These are phyloP conservation scores for Leptinotarsa texana DNA, from an alignment of 1,140 invertebrate genomes.

Conservation along the genomic window DNA sequence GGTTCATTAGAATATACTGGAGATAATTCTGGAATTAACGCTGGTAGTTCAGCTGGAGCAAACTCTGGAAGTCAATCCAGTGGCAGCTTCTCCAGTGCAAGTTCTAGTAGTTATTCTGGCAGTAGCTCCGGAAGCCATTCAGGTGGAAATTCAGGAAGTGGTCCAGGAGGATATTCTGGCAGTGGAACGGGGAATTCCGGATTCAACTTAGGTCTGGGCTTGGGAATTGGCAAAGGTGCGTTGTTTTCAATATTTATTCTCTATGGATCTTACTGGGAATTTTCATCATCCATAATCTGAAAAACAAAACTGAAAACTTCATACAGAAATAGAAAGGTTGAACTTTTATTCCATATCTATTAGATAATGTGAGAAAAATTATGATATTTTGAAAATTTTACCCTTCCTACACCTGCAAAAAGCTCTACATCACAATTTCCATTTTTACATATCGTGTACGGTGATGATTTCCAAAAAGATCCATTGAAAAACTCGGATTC, in stretches of 20 bases:
- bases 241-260: background rate
- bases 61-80: background rate
- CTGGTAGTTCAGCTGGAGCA: background rate
- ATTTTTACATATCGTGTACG: no score
- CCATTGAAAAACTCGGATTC: no score
- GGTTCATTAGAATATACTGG: background rate
- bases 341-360: no score
- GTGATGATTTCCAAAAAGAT: no score
- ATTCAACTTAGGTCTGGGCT: background rate
- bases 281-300: no score
- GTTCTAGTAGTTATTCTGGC: background rate
- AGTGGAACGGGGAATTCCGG: background rate
- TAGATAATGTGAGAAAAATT: no score
- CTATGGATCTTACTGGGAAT: background rate
- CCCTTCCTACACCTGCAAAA: no score
- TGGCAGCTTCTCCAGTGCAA: background rate
- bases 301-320: no score
- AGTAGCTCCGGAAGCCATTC: background rate
- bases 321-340: no score
- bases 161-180: background rate
- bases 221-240: background rate
- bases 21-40: background rate
- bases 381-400: no score
- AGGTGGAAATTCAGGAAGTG: background rate
- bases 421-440: no score